Conservation (phyloP, 2,888 invertebrate species). For the Agrilus biguttatus region DNA sequence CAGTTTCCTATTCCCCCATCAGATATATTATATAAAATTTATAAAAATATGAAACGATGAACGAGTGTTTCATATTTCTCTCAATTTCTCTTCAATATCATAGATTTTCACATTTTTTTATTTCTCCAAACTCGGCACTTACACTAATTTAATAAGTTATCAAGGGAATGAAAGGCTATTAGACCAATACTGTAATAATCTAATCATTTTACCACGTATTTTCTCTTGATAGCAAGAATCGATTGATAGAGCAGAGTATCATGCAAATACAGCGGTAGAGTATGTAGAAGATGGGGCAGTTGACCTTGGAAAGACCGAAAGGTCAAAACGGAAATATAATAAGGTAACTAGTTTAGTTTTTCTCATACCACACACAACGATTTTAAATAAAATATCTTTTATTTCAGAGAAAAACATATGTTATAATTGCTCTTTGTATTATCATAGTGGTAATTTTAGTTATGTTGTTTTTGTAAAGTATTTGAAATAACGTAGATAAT, state of each 20-base stretch:
- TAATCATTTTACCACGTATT: background rate
- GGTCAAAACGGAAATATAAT: slow-evolving; percentile 32
- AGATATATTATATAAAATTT: too few relatives aligned
- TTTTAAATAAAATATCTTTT: slow-evolving; percentile 6
- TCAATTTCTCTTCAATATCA: too few relatives aligned
- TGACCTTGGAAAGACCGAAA: slow-evolving; percentile 38
- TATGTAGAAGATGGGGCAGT: slow-evolving; percentile 41
- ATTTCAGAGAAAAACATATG: slow-evolving; percentile 32
- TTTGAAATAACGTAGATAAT: too few relatives aligned
- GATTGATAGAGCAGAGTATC: slow-evolving; percentile 51
- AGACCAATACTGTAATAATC: background rate
- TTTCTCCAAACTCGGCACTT: too few relatives aligned
- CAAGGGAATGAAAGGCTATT: background rate
- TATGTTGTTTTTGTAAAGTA: slow-evolving; percentile 4
- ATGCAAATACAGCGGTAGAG: slow-evolving; percentile 44
- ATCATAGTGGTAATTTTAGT: slow-evolving; percentile 24
- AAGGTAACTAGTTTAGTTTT: slow-evolving; percentile 32
- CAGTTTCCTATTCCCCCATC: too few relatives aligned
- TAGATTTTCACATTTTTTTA: too few relatives aligned
- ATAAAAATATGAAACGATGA: too few relatives aligned
- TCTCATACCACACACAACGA: background rate
- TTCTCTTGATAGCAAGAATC: slow-evolving; percentile 43
- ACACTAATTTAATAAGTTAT: too few relatives aligned
- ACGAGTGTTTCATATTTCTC: too few relatives aligned
- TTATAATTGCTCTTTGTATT: slow-evolving; percentile 21